Base-by-base conservation (phyloP, 92 coral and sea anemone species). In the Paragorgia papillata region DNA sequence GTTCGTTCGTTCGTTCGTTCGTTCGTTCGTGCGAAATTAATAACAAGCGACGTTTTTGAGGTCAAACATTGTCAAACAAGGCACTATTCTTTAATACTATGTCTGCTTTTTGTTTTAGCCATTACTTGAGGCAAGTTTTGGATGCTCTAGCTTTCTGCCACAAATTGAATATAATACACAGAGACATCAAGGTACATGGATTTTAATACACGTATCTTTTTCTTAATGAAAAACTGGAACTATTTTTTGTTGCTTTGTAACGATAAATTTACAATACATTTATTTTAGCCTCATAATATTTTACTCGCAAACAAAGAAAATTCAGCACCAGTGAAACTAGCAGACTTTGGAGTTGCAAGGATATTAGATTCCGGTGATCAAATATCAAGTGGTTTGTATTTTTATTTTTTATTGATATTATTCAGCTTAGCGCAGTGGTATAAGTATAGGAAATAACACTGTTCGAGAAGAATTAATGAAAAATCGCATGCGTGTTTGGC, bases 341-440 rank as follows among this genome's bases (percentile, higher is more conserved):
- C 99, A 41, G 99, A 95, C 80, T 95, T 93, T 87, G 99, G 99
- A 74, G 97, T 95, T 30, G 99, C 99, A 12, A 69, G 85, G 41
- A 92, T 91, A 70, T 80, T 95, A 53, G 95, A 92, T 4, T 89
- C 86, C 37, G 91, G 86, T 73, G 92, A 89, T 21, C 78, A 75
- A 25, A 83, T 94, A n/a, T 66, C 90, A 28, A 94, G 98, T 79
- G 99, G 99, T 95, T 76, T 31, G 81, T 79, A 66, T 26, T 31
- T 46, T 55, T 37, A 53, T 4, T 53, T 18, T 53, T 18, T 53
- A 37, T 4, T 37, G 4, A 10, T 37, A 4, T 37, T 37, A 37
- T 10, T 37, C 43, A 37, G 10, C 43, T 10, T 10, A 37, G 43
- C 43, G 10, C 10, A 37, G n/a, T n/a, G n/a, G n/a, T n/a, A n/a